phyloP scores from a whole-genome alignment of 1,140 invertebrate species.

The Meteorus sp. region DNA sequence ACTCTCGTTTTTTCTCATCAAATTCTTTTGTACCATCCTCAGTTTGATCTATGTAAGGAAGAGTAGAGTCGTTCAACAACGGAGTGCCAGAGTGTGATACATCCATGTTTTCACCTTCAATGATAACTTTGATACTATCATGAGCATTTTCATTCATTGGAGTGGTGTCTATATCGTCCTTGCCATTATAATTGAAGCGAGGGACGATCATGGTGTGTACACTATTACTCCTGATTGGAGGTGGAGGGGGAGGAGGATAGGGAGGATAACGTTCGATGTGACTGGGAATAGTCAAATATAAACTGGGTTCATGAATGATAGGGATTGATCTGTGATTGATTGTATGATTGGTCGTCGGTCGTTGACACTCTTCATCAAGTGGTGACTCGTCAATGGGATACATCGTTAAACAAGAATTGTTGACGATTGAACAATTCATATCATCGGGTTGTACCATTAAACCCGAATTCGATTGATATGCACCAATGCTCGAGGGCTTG shows the following conservation, averaged over 20 bases:
- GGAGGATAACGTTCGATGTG: conserved; percentile 41
- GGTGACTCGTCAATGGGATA: conserved; percentile 35
- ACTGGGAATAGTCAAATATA: conserved; percentile 45
- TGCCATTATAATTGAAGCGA: too few relatives aligned
- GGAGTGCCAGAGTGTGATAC: conserved; percentile 29
- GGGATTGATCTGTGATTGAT: conserved; percentile 35
- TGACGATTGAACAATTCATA: conserved; percentile 33
- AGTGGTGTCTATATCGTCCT: conserved; percentile 41
- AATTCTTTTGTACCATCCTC: conserved; percentile 3
- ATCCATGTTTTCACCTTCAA: conserved; percentile 17
- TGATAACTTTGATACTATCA: conserved; percentile 28
- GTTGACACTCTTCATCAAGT: conserved; percentile 25
- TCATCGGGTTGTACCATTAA: conserved; percentile 14
- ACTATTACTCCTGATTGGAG: not conserved
- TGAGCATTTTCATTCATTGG: conserved; percentile 41
- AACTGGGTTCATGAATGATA: conserved; percentile 40
- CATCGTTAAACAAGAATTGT: conserved; percentile 34
- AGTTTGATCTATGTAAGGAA: conserved; percentile 44
- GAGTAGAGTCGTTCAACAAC: conserved; percentile 33
- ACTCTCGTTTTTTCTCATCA: too few relatives aligned
- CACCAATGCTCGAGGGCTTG: conserved; percentile 4
- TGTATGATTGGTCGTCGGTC: conserved; percentile 32
- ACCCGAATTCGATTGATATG: conserved; percentile 16
- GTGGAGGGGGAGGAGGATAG: conserved; percentile 28
- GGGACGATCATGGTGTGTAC: conserved; percentile 9